Conservation (phyloP, 2,797 vertebrate genomes). For the Platyrinchus mystaceus region DNA sequence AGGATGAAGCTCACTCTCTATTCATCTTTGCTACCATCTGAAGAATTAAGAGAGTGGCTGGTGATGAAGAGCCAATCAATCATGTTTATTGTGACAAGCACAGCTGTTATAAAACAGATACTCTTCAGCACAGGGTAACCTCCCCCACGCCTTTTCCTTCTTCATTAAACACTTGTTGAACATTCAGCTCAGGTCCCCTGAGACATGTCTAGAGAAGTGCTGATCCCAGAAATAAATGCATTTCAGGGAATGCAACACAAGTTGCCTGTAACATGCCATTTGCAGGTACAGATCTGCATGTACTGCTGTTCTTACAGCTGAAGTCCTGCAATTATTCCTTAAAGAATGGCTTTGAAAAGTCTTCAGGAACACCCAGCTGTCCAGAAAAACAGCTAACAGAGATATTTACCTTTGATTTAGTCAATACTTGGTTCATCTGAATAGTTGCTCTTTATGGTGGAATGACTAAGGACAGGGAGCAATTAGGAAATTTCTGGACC, state of each 20-base stretch:
- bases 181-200: neutral
- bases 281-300: neutral
- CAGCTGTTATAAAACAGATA: slow-evolving; percentile 60
- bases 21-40: slow-evolving; percentile 52
- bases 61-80: slow-evolving; percentile 66
- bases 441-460: neutral
- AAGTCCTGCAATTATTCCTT: neutral
- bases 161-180: slow-evolving; percentile 5
- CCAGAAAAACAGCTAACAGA: neutral
- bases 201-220: neutral
- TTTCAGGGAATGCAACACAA: neutral
- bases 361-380: neutral
- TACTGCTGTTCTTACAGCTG: neutral
- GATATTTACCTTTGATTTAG: neutral
- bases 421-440: neutral
- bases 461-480: neutral
- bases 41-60: slow-evolving; percentile 54
- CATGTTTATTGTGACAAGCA: slow-evolving; percentile 66
- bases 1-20: slow-evolving; percentile 29
- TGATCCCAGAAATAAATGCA: neutral
- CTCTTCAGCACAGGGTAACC: slow-evolving; percentile 29
- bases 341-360: neutral
- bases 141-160: neutral
- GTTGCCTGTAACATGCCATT: neutral
- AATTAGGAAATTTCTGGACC: neutral